Base-by-base conservation (phyloP, 1,140 invertebrate species). In the Cyclargus thomasi region DNA sequence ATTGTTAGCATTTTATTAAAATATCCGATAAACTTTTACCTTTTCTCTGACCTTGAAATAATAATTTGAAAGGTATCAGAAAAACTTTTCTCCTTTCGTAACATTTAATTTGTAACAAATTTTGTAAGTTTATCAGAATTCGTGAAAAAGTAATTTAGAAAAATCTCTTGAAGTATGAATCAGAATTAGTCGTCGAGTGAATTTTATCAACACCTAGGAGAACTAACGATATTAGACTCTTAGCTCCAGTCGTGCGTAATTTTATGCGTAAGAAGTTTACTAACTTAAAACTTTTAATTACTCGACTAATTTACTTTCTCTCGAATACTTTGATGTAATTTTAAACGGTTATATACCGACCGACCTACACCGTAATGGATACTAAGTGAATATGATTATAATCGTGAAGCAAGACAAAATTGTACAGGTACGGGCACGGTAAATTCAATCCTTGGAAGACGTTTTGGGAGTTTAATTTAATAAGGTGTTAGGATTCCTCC, bases 261-360 rank as follows among this genome's bases (percentile, higher is more conserved):
- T 57, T 10, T 20, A 20, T 20, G 55, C 17, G 55, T 59, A 59
- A 59, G 18, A 21, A 59, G 18, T 59, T 55, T 17, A n/a, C 55
- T 20, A 21, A 59, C 17, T 59, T 10, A 20, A 47, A 20, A 59
- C 55, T 18, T 21, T 59, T 20, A 59, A 59, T 59, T 55, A 18
- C 10, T 59, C 55, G 17, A 2, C 17, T 59, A 59, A 59, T 59
- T 59, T 18, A 20, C 55, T 59, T 59, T 59, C 55, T 18, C 18
- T 21, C 18, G 18, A 18, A 20, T 20, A 20, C 17, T 59, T 59
- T 59, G 18, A 59, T 20, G 55, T 59, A 59, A 59, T 59, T 20
- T 57, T 20, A 59, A 20, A 59, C 18, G 55, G 17, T 21, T 59
- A 59, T 11, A 20, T 6, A 20, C 17, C 18, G 20, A 11, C 21